A percentile compares a stretch with the other conserved stretches of the same genome.
Evolutionary conservation across 2,113 vertebrate genomes (phyloP).

Genomic region (Gallinago media): DNA sequence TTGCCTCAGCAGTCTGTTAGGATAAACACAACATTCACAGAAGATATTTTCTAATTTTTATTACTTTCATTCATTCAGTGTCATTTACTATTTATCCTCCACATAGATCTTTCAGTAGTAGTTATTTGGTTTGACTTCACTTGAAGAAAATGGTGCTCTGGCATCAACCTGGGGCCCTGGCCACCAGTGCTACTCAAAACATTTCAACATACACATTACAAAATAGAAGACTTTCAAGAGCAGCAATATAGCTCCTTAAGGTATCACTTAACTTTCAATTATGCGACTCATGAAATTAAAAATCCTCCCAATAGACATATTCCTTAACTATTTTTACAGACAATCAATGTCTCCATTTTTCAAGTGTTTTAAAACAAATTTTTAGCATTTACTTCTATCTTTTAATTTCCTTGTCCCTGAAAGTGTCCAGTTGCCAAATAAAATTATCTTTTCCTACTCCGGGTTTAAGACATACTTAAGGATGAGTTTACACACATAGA

Average conservation of each 20-base stretch:
- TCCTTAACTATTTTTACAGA: neutral
- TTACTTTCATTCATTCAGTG: neutral
- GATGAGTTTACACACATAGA: neutral
- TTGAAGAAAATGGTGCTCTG: neutral
- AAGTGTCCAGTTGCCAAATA: neutral
- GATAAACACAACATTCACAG: neutral
- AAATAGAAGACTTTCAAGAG: neutral
- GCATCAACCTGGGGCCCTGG: neutral
- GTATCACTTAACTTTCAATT: neutral
- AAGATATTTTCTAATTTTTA: neutral
- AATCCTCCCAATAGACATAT: neutral
- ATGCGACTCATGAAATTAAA: neutral
- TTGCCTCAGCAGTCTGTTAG: neutral
- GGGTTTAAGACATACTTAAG: neutral
- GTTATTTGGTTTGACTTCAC: neutral
- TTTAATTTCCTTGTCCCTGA: neutral
- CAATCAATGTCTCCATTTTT: neutral
- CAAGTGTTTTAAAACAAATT: neutral
- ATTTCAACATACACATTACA: neutral
- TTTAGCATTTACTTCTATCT: neutral
- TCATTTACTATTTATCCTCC: neutral
- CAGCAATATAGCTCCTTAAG: neutral
- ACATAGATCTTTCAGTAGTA: neutral
- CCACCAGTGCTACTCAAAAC: neutral
- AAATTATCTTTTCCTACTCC: neutral